Percentiles rank a stretch among this genome's conserved stretches.
phyloP scores from a whole-genome alignment of 1,140 invertebrate species.

The Trichonephila inaurata region DNA sequence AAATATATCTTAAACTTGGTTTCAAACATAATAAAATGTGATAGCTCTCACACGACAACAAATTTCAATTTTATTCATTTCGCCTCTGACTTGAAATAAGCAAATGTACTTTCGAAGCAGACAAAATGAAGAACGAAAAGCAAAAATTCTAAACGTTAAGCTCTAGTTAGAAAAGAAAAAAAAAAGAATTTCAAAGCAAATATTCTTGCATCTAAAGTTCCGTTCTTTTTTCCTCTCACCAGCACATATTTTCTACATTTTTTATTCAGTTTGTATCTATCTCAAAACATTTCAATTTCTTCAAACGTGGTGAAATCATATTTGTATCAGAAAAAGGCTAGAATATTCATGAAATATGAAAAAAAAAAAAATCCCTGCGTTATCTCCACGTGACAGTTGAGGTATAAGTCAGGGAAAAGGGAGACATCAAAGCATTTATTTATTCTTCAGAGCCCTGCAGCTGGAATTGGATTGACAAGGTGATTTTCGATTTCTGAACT shows the following conservation, averaged over 20 bases:
- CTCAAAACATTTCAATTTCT: conserved; percentile 37
- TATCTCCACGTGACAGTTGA: conserved; percentile 18
- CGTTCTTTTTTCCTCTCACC: not conserved
- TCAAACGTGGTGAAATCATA: conserved; percentile 36
- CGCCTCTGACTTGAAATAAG: conserved; percentile 20
- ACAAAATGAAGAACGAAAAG: not conserved
- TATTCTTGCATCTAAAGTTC: conserved; percentile 30
- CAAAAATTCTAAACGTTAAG: not conserved
- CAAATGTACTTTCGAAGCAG: not conserved
- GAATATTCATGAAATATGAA: conserved; percentile 24
- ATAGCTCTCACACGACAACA: not conserved
- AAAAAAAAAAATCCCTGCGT: not conserved
- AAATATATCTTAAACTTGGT: not conserved
- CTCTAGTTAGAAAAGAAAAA: conserved; percentile 4
- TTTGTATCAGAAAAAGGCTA: conserved; percentile 8
- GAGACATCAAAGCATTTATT: conserved; percentile 25
- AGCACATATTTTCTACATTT: conserved; percentile 11
- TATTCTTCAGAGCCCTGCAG: not conserved
- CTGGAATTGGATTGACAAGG: not conserved
- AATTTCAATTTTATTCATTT: conserved; percentile 11
- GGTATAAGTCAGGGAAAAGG: conserved; percentile 5
- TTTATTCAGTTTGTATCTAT: conserved; percentile 16
- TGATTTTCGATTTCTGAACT: conserved; percentile 26
- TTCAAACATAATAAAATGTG: not conserved
- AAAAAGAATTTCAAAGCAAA: not conserved